Conservation (phyloP, 2,888 invertebrate species). For the Parasteatoda lunata region DNA sequence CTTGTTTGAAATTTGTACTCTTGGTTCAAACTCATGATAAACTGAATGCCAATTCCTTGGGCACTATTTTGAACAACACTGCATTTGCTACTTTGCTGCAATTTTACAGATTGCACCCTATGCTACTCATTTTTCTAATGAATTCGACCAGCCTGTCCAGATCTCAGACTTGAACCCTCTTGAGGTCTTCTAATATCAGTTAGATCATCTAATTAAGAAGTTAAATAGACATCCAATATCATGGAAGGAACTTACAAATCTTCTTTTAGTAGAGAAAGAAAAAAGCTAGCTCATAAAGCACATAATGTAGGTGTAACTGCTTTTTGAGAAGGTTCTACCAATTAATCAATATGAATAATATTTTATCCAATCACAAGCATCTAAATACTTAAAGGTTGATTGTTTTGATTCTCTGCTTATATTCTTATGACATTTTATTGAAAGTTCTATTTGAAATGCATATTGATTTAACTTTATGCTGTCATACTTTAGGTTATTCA, state of each 20-base stretch:
- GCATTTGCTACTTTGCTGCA: no score
- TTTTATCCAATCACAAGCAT: neutral
- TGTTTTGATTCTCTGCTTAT: neutral
- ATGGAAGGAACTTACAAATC: neutral
- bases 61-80: no score
- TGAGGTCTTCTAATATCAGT: neutral
- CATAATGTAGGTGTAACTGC: neutral
- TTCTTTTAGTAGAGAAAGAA: neutral
- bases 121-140: no score
- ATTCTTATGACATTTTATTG: neutral
- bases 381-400: neutral
- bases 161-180: no score
- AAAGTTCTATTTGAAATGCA: no score
- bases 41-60: no score
- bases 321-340: neutral
- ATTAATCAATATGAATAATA: neutral
- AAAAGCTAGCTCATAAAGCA: neutral
- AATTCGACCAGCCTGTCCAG: no score
- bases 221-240: neutral
- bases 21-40: no score
- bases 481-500: constrained; percentile 85
- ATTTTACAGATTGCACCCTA: no score
- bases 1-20: no score
- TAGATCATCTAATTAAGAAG: neutral
- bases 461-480: constrained; percentile 10